Conservation (phyloP, 37 sponge, comb jelly and placozoan species). For the Halisarca cf. caerulea region DNA sequence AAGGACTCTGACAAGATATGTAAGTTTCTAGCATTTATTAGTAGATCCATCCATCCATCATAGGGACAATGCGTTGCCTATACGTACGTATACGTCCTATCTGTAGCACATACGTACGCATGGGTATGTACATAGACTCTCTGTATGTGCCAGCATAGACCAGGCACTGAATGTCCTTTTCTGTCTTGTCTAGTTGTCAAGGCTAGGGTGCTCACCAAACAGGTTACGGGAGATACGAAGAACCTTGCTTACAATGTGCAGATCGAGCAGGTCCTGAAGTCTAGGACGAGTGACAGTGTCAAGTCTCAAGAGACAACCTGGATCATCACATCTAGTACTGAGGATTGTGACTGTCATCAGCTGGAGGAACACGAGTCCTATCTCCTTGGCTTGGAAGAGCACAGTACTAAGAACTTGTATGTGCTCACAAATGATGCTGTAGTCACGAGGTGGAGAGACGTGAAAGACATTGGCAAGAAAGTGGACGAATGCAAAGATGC, state of each 20-base stretch:
- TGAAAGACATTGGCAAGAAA: no score
- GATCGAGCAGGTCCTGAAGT: neutral
- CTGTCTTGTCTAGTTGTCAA: neutral
- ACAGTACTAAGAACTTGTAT: neutral
- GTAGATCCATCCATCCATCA: no score
- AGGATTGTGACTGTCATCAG: conserved; percentile 2
- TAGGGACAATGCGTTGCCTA: no score
- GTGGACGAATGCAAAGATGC: no score
- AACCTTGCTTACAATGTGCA: neutral
- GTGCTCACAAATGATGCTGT: neutral
- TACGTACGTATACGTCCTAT: no score
- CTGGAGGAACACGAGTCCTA: neutral
- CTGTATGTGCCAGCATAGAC: no score
- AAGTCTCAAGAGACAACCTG: neutral
- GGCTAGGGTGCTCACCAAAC: neutral
- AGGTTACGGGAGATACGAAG: neutral
- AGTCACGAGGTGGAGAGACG: neutral
- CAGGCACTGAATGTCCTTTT: neutral
- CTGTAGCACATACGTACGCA: no score
- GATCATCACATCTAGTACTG: neutral
- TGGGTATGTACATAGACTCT: no score
- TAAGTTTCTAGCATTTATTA: neutral
- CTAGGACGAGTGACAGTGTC: neutral
- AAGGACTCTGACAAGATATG: neutral
- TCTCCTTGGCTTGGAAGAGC: neutral